Evolutionary conservation across 2,113 vertebrate species (phyloP), one percentile per base, ranked within the genome.

Genomic region (Thomomys bottae): DNA sequence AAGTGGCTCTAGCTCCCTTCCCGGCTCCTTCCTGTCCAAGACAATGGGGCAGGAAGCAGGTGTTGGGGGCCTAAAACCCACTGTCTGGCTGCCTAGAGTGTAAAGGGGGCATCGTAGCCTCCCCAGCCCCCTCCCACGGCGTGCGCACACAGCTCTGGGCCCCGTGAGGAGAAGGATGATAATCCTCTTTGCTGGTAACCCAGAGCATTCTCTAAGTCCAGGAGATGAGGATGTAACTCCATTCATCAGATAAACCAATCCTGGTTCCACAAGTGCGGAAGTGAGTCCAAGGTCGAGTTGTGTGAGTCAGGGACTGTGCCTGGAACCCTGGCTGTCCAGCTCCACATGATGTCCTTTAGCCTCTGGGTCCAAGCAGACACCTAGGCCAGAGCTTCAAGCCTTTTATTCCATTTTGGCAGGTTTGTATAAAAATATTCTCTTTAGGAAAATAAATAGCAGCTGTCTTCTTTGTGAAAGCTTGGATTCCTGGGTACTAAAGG

Each of bases 401-500:
- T 95, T 96, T 97, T 96, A 95, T 96, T 97, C 89, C 94, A 70
- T 92, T 76, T 94, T 83, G 82, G 91, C 87, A 90, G 81, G 66
- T 96, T 94, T 95, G 70, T 97, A 96, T 93, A 97, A 97, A 97
- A 97, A 97, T 97, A 97, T 57, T 95, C 94, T 97, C 91, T 96
- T 94, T 93, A 95, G 93, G 95, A 95, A 97, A 97, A 97, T 97
- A 96, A 97, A 97, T 97, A 97, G 96, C 96, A 97, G 96, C 96
- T 93, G 84, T 87, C 81, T 78, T 88, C 23, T 9, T 17, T 80
- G 86, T 89, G 85, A 72, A 90, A 88, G 93, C 84, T 87, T 90
- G 89, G 83, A 83, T 86, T 92, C 63, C 79, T 80, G 76, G 94
- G 82, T 82, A 75, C 75, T 93, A 79, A 89, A 88, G 59, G 76